Percentiles rank a stretch among this genome's conserved stretches.
These are phyloP conservation scores for Microtus ochrogaster DNA, from an alignment of 2,113 vertebrate species.

Conservation along the genomic window DNA sequence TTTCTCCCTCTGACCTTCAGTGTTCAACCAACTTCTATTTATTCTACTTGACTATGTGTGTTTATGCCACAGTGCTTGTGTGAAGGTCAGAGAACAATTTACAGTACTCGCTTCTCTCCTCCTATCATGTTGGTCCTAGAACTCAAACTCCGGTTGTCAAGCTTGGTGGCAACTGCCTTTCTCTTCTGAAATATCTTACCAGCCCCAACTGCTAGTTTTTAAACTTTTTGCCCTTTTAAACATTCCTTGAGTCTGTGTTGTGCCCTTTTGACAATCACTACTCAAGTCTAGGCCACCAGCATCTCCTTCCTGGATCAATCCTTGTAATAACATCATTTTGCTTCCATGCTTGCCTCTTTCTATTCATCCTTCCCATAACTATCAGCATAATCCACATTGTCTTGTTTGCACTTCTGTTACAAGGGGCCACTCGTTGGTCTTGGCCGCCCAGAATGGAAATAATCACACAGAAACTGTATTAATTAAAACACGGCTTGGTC, in stretches of 20 bases:
- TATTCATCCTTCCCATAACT: not conserved
- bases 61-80: not conserved
- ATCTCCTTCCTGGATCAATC: not conserved
- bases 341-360: not conserved
- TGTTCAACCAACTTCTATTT: constrained; percentile 28
- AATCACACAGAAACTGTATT: too few relatives aligned
- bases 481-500: too few relatives aligned
- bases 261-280: not conserved
- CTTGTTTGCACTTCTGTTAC: not conserved
- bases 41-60: not conserved
- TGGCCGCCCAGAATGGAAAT: too few relatives aligned
- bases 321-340: constrained; percentile 26
- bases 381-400: not conserved
- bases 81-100: not conserved
- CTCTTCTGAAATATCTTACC: not conserved
- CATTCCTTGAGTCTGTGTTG: constrained; percentile 36
- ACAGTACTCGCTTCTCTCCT: not conserved
- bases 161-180: not conserved
- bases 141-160: not conserved
- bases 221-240: constrained; percentile 25
- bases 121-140: not conserved
- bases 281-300: not conserved
- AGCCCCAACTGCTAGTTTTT: not conserved
- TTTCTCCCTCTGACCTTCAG: constrained; percentile 10
- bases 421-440: too few relatives aligned